These are phyloP conservation scores for Hemithea aestivaria DNA, from an alignment of 2,888 invertebrate genomes.

Conservation along the genomic window DNA sequence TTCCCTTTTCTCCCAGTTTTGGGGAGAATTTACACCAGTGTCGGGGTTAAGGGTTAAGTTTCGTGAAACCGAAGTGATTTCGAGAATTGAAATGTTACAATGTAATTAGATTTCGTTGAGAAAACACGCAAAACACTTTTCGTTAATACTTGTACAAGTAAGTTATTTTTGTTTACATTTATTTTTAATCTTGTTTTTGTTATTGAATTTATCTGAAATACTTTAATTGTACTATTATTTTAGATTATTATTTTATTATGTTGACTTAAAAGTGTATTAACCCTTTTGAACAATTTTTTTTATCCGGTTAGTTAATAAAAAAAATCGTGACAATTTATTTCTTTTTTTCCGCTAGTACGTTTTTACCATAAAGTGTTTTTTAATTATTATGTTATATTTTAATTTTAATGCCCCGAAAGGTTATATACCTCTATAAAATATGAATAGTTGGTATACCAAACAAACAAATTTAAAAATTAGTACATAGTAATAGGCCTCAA, in stretches of 20 bases:
- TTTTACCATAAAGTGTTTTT: too few relatives aligned
- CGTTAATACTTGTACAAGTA: conserved; percentile 25
- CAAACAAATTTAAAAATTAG: too few relatives aligned
- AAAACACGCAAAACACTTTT: conserved; percentile 31
- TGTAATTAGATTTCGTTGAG: conserved; percentile 32
- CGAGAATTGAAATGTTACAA: conserved; percentile 33
- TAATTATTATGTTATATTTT: too few relatives aligned
- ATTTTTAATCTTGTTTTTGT: neutral
- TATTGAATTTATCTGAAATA: neutral
- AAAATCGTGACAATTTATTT: too few relatives aligned
- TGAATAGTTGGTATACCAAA: too few relatives aligned
- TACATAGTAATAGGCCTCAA: too few relatives aligned
- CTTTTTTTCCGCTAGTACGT: too few relatives aligned
- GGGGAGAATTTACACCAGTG: conserved; percentile 21
- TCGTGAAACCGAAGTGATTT: conserved; percentile 20
- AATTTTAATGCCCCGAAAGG: too few relatives aligned
- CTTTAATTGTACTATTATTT: neutral
- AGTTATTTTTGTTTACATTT: conserved; percentile 17
- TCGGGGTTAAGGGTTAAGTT: conserved; percentile 28
- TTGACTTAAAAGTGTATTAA: too few relatives aligned
- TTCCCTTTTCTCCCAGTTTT: conserved; percentile 4
- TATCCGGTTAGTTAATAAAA: too few relatives aligned
- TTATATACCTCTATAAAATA: too few relatives aligned
- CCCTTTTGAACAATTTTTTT: neutral
- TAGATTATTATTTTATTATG: conserved; percentile 1